A percentile compares a stretch with the other conserved stretches of the same genome.
These are phyloP conservation scores for Petrolisthes manimaculis DNA, from an alignment of 2,888 invertebrate species.

Conservation along the genomic window DNA sequence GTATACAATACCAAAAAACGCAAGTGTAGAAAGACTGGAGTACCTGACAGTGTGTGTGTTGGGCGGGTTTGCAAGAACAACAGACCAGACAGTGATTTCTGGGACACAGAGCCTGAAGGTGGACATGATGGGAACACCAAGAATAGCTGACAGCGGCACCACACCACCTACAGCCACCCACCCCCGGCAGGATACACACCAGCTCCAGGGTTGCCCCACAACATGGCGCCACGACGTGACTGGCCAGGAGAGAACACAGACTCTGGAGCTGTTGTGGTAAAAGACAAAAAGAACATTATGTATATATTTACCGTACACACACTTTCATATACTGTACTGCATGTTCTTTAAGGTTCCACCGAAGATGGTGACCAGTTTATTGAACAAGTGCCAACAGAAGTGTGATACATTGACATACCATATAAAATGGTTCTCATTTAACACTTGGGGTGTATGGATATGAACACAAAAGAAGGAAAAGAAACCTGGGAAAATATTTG, in stretches of 20 bases:
- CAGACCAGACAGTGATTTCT: conserved; percentile 45
- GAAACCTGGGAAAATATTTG: too few relatives aligned
- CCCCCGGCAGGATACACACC: conserved; percentile 36
- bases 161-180: conserved; percentile 22
- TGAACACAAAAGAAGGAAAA: too few relatives aligned
- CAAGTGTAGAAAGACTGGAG: neutral
- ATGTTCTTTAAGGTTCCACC: too few relatives aligned
- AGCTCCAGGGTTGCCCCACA: conserved; percentile 32
- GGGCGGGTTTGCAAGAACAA: conserved; percentile 32
- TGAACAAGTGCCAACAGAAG: too few relatives aligned
- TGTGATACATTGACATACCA: too few relatives aligned
- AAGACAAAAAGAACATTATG: too few relatives aligned
- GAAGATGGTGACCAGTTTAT: too few relatives aligned
- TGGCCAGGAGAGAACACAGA: conserved; percentile 26
- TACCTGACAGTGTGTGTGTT: conserved; percentile 52
- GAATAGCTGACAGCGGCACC: conserved; percentile 35
- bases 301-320: too few relatives aligned
- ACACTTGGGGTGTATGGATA: too few relatives aligned
- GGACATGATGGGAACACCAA: conserved; percentile 41
- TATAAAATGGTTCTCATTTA: too few relatives aligned
- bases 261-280: conserved; percentile 16
- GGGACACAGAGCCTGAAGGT: conserved; percentile 34
- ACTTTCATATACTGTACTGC: too few relatives aligned
- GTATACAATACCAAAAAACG: conserved; percentile 3
- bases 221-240: conserved; percentile 26